phyloP scores from a whole-genome alignment of 1,140 invertebrate species.

The Adelges cooleyi region DNA sequence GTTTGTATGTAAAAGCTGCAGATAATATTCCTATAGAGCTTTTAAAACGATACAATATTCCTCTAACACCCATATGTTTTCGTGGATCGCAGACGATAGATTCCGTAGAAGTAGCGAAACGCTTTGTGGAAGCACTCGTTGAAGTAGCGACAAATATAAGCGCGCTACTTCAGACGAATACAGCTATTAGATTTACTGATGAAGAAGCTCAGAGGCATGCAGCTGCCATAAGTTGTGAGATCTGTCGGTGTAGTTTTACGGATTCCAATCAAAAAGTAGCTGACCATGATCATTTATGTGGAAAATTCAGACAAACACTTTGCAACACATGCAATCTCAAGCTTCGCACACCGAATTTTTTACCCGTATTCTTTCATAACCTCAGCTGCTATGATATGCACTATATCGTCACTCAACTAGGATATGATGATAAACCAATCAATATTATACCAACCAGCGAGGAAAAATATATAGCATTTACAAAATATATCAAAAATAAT shows the following conservation, averaged over 20 bases:
- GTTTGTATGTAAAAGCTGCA: not conserved
- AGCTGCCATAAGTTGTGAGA: too few relatives aligned
- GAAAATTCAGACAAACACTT: constrained; percentile 38
- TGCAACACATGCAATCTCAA: constrained; percentile 13
- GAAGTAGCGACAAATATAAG: too few relatives aligned
- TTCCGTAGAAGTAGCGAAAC: too few relatives aligned
- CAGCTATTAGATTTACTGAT: too few relatives aligned
- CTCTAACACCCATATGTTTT: not conserved
- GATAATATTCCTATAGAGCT: not conserved
- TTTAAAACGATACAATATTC: not conserved
- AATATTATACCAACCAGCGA: not conserved
- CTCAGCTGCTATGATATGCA: not conserved
- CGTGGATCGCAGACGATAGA: too few relatives aligned
- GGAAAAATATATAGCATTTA: not conserved
- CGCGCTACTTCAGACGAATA: too few relatives aligned
- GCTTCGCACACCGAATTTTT: not conserved
- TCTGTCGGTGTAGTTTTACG: too few relatives aligned
- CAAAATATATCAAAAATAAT: not conserved
- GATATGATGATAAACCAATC: not conserved
- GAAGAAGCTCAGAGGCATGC: too few relatives aligned
- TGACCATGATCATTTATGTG: too few relatives aligned
- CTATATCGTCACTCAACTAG: not conserved
- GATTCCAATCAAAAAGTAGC: too few relatives aligned
- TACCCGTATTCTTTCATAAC: constrained; percentile 12
- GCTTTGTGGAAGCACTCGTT: too few relatives aligned